Evolutionary conservation across 2,797 vertebrate species (phyloP).

Genomic region (Trematomus bernacchii): DNA sequence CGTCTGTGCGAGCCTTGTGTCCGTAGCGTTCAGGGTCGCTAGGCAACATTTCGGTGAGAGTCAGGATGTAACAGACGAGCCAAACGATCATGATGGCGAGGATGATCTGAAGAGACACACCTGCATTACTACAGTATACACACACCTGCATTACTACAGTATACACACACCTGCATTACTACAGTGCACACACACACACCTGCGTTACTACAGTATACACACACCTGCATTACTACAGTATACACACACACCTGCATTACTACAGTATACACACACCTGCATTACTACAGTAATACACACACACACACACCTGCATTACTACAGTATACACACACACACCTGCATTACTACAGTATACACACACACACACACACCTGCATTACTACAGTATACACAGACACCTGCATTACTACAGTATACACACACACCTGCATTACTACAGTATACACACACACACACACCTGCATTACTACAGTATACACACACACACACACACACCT

Average conservation of each 20-base stretch:
- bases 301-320: no score
- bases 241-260: no score
- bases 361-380: neutral
- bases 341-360: no score
- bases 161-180: neutral
- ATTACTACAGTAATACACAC: no score
- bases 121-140: no score
- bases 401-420: no score
- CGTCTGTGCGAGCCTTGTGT: conserved; percentile 93
- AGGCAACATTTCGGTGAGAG: conserved; percentile 88
- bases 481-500: neutral
- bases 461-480: no score
- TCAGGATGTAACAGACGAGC: conserved; percentile 93
- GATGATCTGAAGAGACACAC: conserved; percentile 83
- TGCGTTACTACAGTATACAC: no score
- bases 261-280: neutral
- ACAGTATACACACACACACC: neutral
- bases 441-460: no score
- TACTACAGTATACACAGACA: no score
- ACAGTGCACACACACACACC: neutral
- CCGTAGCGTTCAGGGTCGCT: conserved; percentile 85
- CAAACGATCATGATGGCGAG: conserved; percentile 95
- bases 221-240: no score
- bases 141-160: no score
- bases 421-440: neutral